phyloP scores from a whole-genome alignment of 2,888 invertebrate species.

The Branchipolynoe longqiensis region DNA sequence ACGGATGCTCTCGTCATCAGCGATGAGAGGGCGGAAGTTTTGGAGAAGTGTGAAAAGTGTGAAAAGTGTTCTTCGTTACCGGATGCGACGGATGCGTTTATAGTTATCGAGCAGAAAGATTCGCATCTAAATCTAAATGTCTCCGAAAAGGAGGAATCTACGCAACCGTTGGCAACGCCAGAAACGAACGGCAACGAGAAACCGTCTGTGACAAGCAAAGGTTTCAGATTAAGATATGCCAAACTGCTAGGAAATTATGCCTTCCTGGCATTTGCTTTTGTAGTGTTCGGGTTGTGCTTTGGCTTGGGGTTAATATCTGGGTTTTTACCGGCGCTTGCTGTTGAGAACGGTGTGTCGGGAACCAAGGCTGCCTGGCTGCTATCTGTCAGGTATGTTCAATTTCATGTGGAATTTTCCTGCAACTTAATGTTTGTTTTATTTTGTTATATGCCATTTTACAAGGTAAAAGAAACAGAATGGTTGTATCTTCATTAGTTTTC shows the following conservation, averaged over 20 bases:
- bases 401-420: too few species aligned
- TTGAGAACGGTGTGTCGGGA: not conserved
- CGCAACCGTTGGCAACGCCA: not conserved
- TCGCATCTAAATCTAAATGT: not conserved
- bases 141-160: not conserved
- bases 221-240: not conserved
- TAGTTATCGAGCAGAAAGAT: not conserved
- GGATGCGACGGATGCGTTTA: not conserved
- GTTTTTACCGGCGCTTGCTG: constrained; percentile 17
- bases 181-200: not conserved
- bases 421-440: too few species aligned
- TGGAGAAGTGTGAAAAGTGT: not conserved
- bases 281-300: not conserved
- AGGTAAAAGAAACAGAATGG: too few species aligned
- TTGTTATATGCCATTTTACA: too few species aligned
- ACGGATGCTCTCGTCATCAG: too few species aligned
- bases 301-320: not conserved
- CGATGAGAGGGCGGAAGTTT: too few species aligned
- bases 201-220: not conserved
- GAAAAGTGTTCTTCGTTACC: not conserved
- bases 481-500: too few species aligned
- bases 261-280: not conserved
- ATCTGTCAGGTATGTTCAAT: constrained; percentile 3
- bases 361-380: not conserved
- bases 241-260: not conserved